These are phyloP conservation scores for Monoplex corrugatus DNA, from an alignment of 2,888 invertebrate genomes.

Conservation along the genomic window DNA sequence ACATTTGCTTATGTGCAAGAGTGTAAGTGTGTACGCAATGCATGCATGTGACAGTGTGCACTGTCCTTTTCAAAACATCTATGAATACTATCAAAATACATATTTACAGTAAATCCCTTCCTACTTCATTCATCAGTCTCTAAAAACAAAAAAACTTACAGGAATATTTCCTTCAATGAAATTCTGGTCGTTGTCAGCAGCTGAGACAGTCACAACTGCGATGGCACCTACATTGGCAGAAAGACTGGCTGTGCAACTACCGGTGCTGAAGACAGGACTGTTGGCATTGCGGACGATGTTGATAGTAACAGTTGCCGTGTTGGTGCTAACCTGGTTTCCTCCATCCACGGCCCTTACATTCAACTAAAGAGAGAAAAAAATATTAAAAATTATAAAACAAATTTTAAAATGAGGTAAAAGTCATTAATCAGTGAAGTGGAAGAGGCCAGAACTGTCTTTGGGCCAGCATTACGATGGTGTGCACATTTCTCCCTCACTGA, in stretches of 20 bases:
- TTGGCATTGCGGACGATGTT: slow-evolving; percentile 59
- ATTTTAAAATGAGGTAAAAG: too few relatives aligned
- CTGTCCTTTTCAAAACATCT: too few relatives aligned
- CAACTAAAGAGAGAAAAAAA: slow-evolving; percentile 41
- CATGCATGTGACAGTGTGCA: too few relatives aligned
- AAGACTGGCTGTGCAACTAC: neutral
- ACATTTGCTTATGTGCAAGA: too few relatives aligned
- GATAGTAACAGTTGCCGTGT: slow-evolving; percentile 54
- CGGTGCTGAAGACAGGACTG: neutral
- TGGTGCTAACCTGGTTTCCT: slow-evolving; percentile 37
- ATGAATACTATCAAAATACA: too few relatives aligned
- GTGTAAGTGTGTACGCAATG: too few relatives aligned
- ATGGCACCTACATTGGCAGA: neutral
- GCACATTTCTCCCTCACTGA: too few relatives aligned
- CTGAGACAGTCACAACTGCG: slow-evolving; percentile 40
- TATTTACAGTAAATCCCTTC: too few relatives aligned
- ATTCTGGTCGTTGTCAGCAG: slow-evolving; percentile 44
- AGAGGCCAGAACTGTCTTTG: too few relatives aligned
- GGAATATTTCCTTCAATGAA: neutral
- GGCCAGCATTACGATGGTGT: too few relatives aligned
- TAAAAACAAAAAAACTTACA: neutral
- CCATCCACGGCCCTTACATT: slow-evolving; percentile 49
- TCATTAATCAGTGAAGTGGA: too few relatives aligned
- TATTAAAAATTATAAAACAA: neutral
- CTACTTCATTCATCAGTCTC: too few relatives aligned